Base-by-base conservation (phyloP, 2,888 invertebrate genomes). In the Tenthredo amoena region DNA sequence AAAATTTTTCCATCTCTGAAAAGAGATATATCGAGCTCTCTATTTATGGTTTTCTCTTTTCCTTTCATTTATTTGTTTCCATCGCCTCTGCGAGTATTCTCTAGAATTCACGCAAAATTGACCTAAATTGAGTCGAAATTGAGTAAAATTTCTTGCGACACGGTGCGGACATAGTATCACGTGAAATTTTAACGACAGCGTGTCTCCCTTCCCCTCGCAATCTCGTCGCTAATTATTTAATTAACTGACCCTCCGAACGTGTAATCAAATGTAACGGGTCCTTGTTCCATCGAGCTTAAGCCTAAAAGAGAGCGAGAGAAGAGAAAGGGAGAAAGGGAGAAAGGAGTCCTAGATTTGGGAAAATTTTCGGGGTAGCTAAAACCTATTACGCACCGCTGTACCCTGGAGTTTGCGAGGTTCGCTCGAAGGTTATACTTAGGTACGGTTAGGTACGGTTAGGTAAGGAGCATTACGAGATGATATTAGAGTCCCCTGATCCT, bases 391-490 rank as follows among this genome's bases (percentile, higher is more conserved):
- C 77, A 77, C 81, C 40, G 81, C 81, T 62, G 62, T 81, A 81
- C 37, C 81, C 31, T 18, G 18, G 55, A 50, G 77, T 81, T 62
- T 37, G 81, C 81, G 58, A 81, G 81, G 81, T 62, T 81, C 34
- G 58, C 26, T 81, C 81, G 81, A 40, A 81, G 43, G 72, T 58
- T 81, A 50, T 50, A 62, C 55, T 58, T 37, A 62, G 58, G 81
- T 79, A 58, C 58, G 79, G 85, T 82, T 86, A 86, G 86, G 86
- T 88, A 88, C 58, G 79, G 85, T 82, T 86, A 87, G 86, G 86
- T 88, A 88, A 89, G 88, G 88, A 89, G 88, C 88, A 88, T 91
- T 90, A 89, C 87, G 88, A 88, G 89, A 89, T 90, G 88, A 90
- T 90, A 90, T 90, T 89, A 88, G 88, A 89, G 85, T 87, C 85